Base-by-base conservation (phyloP, 2,888 invertebrate genomes). In the Eupithecia tripunctaria region DNA sequence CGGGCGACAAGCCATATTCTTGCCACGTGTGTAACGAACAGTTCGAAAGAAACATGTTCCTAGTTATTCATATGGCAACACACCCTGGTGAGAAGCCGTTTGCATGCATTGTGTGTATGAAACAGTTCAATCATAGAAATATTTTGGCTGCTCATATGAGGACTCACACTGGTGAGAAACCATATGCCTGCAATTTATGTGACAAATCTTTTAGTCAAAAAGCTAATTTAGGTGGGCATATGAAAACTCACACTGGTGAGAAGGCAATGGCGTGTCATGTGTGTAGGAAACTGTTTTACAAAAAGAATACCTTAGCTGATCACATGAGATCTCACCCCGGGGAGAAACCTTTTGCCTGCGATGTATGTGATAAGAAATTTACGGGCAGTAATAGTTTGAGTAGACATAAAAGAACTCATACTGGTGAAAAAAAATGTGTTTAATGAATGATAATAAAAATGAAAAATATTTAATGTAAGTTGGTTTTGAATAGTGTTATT, bases 131-230 rank as follows among this genome's bases (percentile, higher is more conserved):
- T 18, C n/a, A 18, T 36, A 63, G 21, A n/a, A n/a, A 36, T 21
- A 63, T 36, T 63, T 36, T 63, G n/a, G n/a, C 15, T 10, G 29
- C 29, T 18, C 62, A 64, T 38, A 64, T 38, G 15, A 21, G 29
- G 15, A 62, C 62, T 32, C 62, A 62, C n/a, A 62, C 62, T n/a
- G 62, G 32, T n/a, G 62, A 62, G 38, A 64, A 64, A 25, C 64
- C 38, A 25, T 64, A 12, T 64, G 64, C 38, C 38, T 36, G 64
- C 27, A 32, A 62, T 62, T 29, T 29, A n/a, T 62, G 62, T 62
- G 32, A 62, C 7, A 62, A 32, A 62, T 18, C 62, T 43, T 62
- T 72, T 72, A 68, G 69, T 76, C 68, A 71, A 18, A 62, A 32
- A n/a, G 27, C 18, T 62, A 32, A 27, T 32, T 62, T 62, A 29